Conservation (phyloP, 2,113 vertebrate genomes). For the Sakesphorus luctuosus region DNA sequence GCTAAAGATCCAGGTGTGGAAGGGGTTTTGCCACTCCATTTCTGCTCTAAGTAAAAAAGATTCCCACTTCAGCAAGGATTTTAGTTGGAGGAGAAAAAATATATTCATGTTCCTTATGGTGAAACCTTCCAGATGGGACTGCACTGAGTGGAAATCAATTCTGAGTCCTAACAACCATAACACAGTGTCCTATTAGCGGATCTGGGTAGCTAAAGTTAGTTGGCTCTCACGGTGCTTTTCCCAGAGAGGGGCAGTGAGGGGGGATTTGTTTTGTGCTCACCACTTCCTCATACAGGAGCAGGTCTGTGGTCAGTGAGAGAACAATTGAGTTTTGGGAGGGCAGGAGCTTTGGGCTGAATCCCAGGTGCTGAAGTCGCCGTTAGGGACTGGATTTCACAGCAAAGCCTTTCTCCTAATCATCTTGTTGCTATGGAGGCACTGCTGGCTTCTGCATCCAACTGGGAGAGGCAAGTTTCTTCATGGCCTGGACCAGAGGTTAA, state of each 20-base stretch:
- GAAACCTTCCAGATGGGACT: conserved; percentile 55
- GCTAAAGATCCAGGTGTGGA: neutral
- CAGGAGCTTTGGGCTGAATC: conserved; percentile 1
- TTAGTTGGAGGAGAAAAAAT: neutral
- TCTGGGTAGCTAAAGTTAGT: conserved; percentile 32
- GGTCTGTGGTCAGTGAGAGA: neutral
- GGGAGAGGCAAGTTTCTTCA: neutral
- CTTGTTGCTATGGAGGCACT: conserved; percentile 55
- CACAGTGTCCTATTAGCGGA: neutral
- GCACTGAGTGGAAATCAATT: conserved; percentile 23
- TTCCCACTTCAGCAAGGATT: neutral
- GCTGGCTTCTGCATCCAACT: conserved; percentile 1
- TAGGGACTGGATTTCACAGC: neutral
- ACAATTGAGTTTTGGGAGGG: neutral
- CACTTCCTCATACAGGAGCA: neutral
- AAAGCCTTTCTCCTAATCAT: conserved; percentile 12
- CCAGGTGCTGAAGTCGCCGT: neutral
- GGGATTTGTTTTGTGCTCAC: neutral
- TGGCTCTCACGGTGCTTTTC: neutral
- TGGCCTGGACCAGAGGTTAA: neutral
- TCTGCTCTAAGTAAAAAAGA: neutral
- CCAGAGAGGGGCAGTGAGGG: neutral
- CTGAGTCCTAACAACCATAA: conserved; percentile 1
- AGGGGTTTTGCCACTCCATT: neutral
- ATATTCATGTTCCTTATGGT: neutral